A percentile compares a stretch with the other conserved stretches of the same genome.
Evolutionary conservation across 2,888 invertebrate species (phyloP).

Genomic region (Drosophila stalkeri): DNA sequence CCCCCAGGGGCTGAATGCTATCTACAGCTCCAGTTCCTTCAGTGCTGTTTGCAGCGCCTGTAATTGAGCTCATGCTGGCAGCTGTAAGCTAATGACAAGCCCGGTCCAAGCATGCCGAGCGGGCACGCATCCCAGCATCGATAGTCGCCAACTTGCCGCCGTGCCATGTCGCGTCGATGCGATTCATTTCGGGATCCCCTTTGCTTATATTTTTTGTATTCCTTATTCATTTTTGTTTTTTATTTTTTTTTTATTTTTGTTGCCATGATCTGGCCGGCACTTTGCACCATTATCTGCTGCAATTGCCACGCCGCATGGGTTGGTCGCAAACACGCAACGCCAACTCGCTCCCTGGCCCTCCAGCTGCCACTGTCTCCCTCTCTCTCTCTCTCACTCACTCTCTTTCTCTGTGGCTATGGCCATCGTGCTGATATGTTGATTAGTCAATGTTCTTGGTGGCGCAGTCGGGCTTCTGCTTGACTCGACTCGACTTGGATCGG

Average conservation of each 20-base stretch:
- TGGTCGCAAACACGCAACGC: slow-evolving; percentile 60
- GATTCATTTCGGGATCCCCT: slow-evolving; percentile 33
- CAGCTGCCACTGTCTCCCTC: slow-evolving; percentile 3
- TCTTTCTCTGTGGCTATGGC: background rate
- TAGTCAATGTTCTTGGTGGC: slow-evolving; percentile 64
- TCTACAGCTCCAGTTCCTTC: background rate
- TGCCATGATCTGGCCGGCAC: slow-evolving; percentile 58
- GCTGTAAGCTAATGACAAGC: slow-evolving; percentile 77
- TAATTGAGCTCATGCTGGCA: slow-evolving; percentile 68
- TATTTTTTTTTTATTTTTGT: background rate
- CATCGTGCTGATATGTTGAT: slow-evolving; percentile 78
- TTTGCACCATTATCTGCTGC: slow-evolving; percentile 74
- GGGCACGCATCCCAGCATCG: slow-evolving; percentile 58
- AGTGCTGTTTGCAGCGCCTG: slow-evolving; percentile 41
- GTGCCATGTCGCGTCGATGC: slow-evolving; percentile 33
- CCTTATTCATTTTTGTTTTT: too few relatives aligned
- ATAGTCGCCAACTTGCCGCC: slow-evolving; percentile 18
- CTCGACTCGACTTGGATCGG: background rate
- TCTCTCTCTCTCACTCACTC: background rate
- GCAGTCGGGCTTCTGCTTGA: slow-evolving; percentile 21
- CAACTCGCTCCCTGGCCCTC: slow-evolving; percentile 12
- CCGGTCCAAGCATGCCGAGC: slow-evolving; percentile 60
- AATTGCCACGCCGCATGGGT: slow-evolving; percentile 74
- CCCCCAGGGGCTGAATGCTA: slow-evolving; percentile 19
- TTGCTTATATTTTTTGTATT: background rate